Conservation (phyloP, 2,888 invertebrate genomes). For the Oegoconia quadripuncta region DNA sequence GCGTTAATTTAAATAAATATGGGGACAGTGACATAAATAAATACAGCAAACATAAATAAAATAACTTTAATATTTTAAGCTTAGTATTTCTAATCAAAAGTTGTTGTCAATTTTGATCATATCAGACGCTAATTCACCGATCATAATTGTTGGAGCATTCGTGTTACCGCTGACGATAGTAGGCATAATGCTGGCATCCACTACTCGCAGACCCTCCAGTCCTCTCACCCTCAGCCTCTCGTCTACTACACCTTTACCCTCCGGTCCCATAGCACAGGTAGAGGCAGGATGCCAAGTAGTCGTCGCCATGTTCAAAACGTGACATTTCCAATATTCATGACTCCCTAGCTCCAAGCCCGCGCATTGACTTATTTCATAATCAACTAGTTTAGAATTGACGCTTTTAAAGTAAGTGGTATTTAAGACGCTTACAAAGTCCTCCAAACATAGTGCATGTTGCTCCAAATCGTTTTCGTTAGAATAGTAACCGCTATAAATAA, state of each 20-base stretch:
- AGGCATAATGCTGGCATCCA: conserved; percentile 83
- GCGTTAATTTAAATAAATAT: not conserved
- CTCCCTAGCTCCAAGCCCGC: conserved; percentile 24
- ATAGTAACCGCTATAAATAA: conserved; percentile 34
- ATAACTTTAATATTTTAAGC: not conserved
- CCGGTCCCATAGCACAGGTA: conserved; percentile 49
- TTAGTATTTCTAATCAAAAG: not conserved
- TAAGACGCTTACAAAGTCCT: conserved; percentile 32
- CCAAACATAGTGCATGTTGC: conserved; percentile 26
- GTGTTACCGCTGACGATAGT: conserved; percentile 79
- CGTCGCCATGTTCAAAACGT: conserved; percentile 52
- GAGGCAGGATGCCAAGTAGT: conserved; percentile 78
- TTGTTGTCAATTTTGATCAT: conserved; percentile 70
- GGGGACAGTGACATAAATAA: not conserved
- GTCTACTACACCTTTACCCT: conserved; percentile 42
- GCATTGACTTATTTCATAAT: conserved; percentile 31
- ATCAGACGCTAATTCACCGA: conserved; percentile 80
- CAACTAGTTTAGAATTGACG: conserved; percentile 27
- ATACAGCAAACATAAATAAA: not conserved
- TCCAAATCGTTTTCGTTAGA: conserved; percentile 34
- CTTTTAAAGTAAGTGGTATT: conserved; percentile 36
- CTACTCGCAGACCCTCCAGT: conserved; percentile 75
- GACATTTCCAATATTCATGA: conserved; percentile 47
- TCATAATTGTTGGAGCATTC: conserved; percentile 81
- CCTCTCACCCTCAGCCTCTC: conserved; percentile 65